Conservation (phyloP, 2,797 vertebrate genomes). For the Alfaro cultratus region DNA sequence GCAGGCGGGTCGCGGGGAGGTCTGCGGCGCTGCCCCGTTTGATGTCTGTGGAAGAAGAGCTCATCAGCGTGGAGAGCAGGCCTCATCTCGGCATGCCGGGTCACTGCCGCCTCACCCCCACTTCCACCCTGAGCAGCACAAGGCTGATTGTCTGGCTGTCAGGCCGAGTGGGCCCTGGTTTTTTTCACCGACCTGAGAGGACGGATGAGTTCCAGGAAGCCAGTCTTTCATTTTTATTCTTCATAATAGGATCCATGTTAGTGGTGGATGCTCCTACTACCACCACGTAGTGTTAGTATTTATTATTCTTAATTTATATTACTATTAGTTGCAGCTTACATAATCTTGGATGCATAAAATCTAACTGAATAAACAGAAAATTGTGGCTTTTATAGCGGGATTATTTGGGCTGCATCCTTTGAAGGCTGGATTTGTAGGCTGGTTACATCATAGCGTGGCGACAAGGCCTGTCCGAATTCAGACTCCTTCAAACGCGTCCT, state of each 20-base stretch:
- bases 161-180: constrained; percentile 57
- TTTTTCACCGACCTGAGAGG: constrained; percentile 58
- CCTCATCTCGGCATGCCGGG: constrained; percentile 71
- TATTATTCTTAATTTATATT: no score
- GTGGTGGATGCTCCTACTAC: no score
- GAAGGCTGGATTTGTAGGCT: no score
- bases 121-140: constrained; percentile 68
- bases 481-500: no score
- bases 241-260: constrained; percentile 69
- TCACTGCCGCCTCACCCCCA: constrained; percentile 73
- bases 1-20: constrained; percentile 70
- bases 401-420: no score
- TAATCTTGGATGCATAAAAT: no score
- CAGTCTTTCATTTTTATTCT: constrained; percentile 47
- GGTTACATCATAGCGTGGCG: no score
- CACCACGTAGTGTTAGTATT: no score
- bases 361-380: no score
- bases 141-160: constrained; percentile 79
- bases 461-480: no score
- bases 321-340: no score
- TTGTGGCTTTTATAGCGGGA: no score
- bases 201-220: constrained; percentile 60
- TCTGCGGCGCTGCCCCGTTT: constrained; percentile 67
- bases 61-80: constrained; percentile 76
- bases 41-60: constrained; percentile 79